A percentile compares a stretch with the other conserved stretches of the same genome.
phyloP scores from a whole-genome alignment of 2,113 vertebrate genomes.

The Cygnus atratus region DNA sequence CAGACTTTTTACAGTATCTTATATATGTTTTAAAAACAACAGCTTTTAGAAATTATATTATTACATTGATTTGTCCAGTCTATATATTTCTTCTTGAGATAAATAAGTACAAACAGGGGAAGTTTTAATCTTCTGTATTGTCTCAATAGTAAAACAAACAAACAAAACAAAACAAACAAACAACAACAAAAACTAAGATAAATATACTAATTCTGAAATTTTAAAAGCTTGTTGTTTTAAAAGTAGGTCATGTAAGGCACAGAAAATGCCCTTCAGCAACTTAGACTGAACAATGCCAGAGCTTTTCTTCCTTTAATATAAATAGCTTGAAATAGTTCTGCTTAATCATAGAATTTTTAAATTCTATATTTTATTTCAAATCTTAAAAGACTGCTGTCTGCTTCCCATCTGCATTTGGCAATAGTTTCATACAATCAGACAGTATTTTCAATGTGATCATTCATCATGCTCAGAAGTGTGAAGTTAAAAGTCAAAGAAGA shows the following conservation, averaged over 20 bases:
- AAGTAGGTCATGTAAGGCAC: slow-evolving; percentile 27
- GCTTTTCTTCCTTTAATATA: background rate
- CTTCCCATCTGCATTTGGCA: background rate
- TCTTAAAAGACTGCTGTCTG: background rate
- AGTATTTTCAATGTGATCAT: background rate
- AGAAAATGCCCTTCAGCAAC: background rate
- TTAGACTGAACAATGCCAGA: background rate
- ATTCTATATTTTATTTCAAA: background rate
- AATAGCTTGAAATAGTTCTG: background rate
- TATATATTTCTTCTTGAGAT: background rate
- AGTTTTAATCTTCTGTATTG: background rate
- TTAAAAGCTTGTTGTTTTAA: background rate
- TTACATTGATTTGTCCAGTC: background rate
- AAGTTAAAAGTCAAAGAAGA: background rate
- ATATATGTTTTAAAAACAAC: background rate
- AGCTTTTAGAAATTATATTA: background rate
- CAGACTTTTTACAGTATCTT: background rate
- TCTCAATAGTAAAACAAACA: background rate
- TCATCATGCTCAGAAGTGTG: background rate
- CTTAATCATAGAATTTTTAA: background rate
- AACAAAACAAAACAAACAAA: too few relatives aligned
- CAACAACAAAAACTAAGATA: background rate
- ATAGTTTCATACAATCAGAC: background rate
- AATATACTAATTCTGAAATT: background rate
- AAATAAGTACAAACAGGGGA: background rate